phyloP scores from a whole-genome alignment of 2,113 vertebrate species.

The Talpa occidentalis region DNA sequence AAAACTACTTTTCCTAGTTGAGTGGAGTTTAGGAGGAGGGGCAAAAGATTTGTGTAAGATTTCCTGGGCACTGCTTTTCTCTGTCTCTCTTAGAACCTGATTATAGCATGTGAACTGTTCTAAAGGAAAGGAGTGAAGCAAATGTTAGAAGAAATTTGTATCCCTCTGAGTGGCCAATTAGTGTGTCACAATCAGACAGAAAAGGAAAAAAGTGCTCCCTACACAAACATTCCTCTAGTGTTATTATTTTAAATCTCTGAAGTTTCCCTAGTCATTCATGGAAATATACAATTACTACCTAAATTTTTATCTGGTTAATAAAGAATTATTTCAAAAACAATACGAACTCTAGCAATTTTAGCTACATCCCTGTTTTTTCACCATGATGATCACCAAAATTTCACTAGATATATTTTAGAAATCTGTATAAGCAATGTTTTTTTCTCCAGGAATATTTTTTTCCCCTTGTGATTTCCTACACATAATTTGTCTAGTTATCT shows the following conservation, averaged over 20 bases:
- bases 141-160: conserved; percentile 60
- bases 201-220: not conserved
- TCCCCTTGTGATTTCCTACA: not conserved
- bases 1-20: conserved; percentile 69
- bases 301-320: conserved; percentile 8
- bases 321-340: conserved; percentile 34
- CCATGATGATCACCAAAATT: conserved; percentile 45
- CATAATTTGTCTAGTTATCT: not conserved
- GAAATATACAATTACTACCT: conserved; percentile 39
- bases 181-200: not conserved
- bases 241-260: conserved; percentile 39
- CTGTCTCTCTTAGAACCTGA: not conserved
- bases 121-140: conserved; percentile 38
- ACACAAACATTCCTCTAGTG: not conserved
- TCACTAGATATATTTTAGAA: conserved; percentile 16
- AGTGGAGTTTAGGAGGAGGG: conserved; percentile 26
- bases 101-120: conserved; percentile 1
- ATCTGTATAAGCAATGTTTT: not conserved
- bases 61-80: not conserved
- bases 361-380: not conserved
- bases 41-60: conserved; percentile 18
- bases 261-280: not conserved
- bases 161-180: not conserved
- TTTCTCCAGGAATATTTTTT: not conserved
- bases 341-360: not conserved